These are phyloP conservation scores for Dexiosoma caninum DNA, from an alignment of 2,888 invertebrate genomes.

Conservation along the genomic window DNA sequence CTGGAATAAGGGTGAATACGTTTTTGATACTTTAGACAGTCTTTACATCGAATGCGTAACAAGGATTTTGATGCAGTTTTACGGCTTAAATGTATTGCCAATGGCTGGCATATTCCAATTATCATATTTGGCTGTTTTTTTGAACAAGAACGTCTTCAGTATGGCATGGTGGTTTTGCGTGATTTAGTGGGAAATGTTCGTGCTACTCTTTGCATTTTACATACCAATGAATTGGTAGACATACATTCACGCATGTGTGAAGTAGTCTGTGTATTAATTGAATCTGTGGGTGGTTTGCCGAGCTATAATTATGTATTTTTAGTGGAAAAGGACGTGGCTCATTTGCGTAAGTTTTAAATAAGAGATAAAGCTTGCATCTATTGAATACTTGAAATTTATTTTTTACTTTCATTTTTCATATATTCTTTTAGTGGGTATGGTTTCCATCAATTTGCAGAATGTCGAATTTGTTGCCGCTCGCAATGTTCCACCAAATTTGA, in stretches of 20 bases:
- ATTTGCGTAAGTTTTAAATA: constrained; percentile 67
- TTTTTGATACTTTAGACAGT: constrained; percentile 64
- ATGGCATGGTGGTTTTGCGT: constrained; percentile 68
- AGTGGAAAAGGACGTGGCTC: constrained; percentile 67
- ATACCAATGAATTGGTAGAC: constrained; percentile 67
- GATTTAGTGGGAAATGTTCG: constrained; percentile 62
- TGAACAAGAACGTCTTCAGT: constrained; percentile 66
- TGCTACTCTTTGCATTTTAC: constrained; percentile 66
- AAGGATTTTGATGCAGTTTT: constrained; percentile 70
- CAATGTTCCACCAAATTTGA: constrained; percentile 62
- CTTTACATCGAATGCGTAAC: constrained; percentile 68
- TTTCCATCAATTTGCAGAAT: constrained; percentile 59
- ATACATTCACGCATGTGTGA: constrained; percentile 72
- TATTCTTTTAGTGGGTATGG: constrained; percentile 68
- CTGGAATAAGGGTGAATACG: no score
- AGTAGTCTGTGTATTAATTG: constrained; percentile 68
- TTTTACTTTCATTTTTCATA: no score
- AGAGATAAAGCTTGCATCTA: not conserved
- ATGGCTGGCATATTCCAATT: constrained; percentile 70
- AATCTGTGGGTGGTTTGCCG: constrained; percentile 69
- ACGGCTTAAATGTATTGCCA: constrained; percentile 72
- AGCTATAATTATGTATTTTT: constrained; percentile 68
- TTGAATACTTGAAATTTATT: no score
- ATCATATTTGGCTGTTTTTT: constrained; percentile 70
- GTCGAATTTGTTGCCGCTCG: constrained; percentile 66